phyloP scores from a whole-genome alignment of 2,888 invertebrate genomes.

The Rhorus exstirpatorius region DNA sequence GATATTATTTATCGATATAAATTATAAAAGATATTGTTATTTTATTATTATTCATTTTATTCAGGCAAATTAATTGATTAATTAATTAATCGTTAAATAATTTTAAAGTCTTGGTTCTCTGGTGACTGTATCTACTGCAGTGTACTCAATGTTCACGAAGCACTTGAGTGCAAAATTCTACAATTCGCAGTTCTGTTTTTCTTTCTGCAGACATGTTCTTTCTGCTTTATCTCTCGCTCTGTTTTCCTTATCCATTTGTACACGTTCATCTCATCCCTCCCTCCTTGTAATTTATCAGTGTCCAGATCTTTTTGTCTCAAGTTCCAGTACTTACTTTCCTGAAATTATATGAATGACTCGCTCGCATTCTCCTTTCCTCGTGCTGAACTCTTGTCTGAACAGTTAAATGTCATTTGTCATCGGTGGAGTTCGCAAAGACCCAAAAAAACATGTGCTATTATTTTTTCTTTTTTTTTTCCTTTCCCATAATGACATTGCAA shows the following conservation, averaged over 20 bases:
- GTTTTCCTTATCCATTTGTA: not conserved
- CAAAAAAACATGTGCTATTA: not conserved
- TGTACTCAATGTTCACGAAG: no score
- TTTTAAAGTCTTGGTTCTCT: no score
- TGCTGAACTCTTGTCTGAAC: constrained; percentile 13
- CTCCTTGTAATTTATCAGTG: constrained; percentile 45
- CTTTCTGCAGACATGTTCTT: not conserved
- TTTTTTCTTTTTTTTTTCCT: not conserved
- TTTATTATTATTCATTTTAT: no score
- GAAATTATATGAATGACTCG: constrained; percentile 33
- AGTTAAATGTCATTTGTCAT: constrained; percentile 41
- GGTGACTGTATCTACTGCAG: no score
- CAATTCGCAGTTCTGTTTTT: not conserved
- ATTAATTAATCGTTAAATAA: no score
- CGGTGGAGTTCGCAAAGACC: not conserved
- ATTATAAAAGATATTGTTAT: no score
- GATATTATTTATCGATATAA: no score
- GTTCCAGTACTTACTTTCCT: not conserved
- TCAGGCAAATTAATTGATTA: no score
- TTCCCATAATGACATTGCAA: not conserved
- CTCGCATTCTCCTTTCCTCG: no score
- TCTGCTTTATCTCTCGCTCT: not conserved
- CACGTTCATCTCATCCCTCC: not conserved
- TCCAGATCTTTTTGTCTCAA: constrained; percentile 18
- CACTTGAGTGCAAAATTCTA: no score